Percentiles rank a stretch among this genome's conserved stretches.
phyloP scores from a whole-genome alignment of 37 sponge, comb jelly and placozoan genomes.

The Eunapius fragilis region DNA sequence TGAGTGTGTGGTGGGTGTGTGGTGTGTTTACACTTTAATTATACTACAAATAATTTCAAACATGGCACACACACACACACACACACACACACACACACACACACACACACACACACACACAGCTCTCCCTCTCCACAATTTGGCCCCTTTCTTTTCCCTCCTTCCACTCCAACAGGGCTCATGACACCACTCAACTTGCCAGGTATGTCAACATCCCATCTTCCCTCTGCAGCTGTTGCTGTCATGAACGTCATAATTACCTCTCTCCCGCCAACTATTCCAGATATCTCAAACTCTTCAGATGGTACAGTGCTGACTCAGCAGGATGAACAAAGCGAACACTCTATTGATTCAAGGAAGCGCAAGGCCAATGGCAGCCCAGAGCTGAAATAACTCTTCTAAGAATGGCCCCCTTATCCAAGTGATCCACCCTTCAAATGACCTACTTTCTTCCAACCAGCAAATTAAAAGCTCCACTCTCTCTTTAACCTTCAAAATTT shows the following conservation, averaged over 20 bases:
- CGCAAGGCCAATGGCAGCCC: neutral
- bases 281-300: neutral
- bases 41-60: neutral
- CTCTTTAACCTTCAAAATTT: too few relatives aligned
- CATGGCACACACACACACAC: neutral
- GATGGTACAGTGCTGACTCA: neutral
- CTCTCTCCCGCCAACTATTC: neutral
- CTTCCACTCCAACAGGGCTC: conserved; percentile 16
- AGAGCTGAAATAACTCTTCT: neutral
- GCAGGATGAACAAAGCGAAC: neutral
- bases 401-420: too few relatives aligned
- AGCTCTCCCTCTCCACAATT: conserved; percentile 12
- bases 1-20: conserved; percentile 17
- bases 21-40: neutral
- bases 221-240: neutral
- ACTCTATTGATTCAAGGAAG: neutral
- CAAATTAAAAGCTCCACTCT: neutral
- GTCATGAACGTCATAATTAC: too few relatives aligned
- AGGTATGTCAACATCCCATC: neutral
- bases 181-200: conserved; percentile 24
- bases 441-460: neutral
- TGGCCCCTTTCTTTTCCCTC: conserved; percentile 16
- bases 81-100: neutral
- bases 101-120: neutral
- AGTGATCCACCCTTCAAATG: neutral